Conservation (phyloP, 2,113 vertebrate species). For the Pelmatolapia mariae region DNA sequence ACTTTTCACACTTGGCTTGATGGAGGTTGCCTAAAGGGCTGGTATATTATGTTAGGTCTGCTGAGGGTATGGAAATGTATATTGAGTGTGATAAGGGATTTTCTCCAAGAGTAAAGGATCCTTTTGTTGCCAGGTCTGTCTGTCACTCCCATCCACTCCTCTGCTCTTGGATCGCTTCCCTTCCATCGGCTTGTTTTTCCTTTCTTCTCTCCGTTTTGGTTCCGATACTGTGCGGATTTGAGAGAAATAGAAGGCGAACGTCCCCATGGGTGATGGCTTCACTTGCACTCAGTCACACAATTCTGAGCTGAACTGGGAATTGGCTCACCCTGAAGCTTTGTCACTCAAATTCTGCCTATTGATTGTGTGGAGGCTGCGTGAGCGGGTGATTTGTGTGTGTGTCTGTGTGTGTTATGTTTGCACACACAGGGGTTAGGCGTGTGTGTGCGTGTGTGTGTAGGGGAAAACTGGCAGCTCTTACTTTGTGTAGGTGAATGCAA, state of each 20-base stretch:
- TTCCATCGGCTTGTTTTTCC: neutral
- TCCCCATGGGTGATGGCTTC: slow-evolving; percentile 49
- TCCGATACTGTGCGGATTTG: slow-evolving; percentile 1
- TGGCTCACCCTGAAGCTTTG: slow-evolving; percentile 34
- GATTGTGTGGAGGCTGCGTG: slow-evolving; percentile 38
- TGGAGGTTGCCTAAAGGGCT: slow-evolving; percentile 24
- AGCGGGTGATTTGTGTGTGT: neutral
- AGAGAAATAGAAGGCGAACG: slow-evolving; percentile 34
- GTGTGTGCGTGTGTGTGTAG: neutral
- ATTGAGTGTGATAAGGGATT: neutral
- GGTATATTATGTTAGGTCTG: neutral
- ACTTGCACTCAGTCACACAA: slow-evolving; percentile 25
- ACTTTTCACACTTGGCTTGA: slow-evolving; percentile 33
- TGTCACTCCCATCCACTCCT: slow-evolving; percentile 30
- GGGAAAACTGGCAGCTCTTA: slow-evolving; percentile 37
- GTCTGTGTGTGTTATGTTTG: neutral
- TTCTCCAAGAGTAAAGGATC: neutral
- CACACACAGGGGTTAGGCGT: neutral
- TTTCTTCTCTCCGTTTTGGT: slow-evolving; percentile 3
- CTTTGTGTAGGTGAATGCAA: slow-evolving; percentile 54
- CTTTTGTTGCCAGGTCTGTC: slow-evolving; percentile 32
- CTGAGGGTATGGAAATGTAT: slow-evolving; percentile 9
- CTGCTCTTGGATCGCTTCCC: slow-evolving; percentile 25
- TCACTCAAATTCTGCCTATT: slow-evolving; percentile 50
- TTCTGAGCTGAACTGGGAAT: slow-evolving; percentile 26